Base-by-base conservation (phyloP, 1,140 invertebrate species). In the Oryctes rhinoceros region DNA sequence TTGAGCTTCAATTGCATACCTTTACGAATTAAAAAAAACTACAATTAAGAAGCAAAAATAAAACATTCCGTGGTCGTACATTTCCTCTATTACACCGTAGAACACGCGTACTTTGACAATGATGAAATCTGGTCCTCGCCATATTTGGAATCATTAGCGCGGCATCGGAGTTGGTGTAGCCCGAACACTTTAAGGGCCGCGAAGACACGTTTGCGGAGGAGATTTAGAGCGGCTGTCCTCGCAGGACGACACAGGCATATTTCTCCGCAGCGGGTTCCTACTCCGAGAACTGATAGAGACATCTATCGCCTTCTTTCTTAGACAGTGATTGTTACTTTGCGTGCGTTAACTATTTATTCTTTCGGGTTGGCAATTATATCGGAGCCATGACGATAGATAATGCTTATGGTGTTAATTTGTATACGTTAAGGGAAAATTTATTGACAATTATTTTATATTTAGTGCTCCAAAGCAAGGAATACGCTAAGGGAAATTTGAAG, bases 181-280 rank as follows among this genome's bases (percentile, higher is more conserved):
- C 48, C 77, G 65, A 78, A 62, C 77, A 78, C 77, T 62, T 47
- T 53, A 30, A 59, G 24, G 78, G 78, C 53, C 78, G 59, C 53
- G 53, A 80, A 75, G 79, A 80, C 79, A 80, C 79, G 79, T 80
- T 67, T 35, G 53, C 79, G 65, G 79, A 39, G 74, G 71, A 80
- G 71, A 80, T 80, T 80, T 80, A 80, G 74, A 76, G 79, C 79
- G 48, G 65, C 79, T 80, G 79, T 80, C 79, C 30, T 37, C 39
- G 20, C 71, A 76, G 30, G 20, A 24, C 47, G 79, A 80, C 79
- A 80, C 65, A 48, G 35, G 48, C 71, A 80, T 80, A 80, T 80
- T 80, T 80, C 71, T 75, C 74, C 67, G 71, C 79, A 76, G 79
- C 79, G 71, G 74, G 71, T 39, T 76, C 37, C 74, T 76, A 20